phyloP scores from a whole-genome alignment of 2,113 vertebrate species.

The Sylvilagus bachmani region DNA sequence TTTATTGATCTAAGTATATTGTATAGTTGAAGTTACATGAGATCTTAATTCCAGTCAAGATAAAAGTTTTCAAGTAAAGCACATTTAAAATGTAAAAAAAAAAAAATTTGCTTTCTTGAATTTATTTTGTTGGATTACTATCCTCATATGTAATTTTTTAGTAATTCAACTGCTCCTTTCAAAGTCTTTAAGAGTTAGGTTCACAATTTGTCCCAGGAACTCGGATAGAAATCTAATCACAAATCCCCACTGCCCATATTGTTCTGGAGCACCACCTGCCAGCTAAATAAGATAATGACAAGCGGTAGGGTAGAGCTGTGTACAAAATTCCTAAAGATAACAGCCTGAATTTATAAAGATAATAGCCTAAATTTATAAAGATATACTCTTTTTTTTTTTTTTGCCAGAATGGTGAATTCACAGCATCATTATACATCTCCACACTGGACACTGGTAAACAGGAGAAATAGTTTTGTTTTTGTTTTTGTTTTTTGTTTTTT shows the following conservation, averaged over 20 bases:
- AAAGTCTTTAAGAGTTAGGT: not conserved
- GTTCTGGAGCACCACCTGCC: conserved; percentile 64
- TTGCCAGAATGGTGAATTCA: not conserved
- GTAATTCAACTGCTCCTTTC: not conserved
- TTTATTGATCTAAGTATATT: conserved; percentile 32
- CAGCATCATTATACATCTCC: not conserved
- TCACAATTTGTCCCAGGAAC: not conserved
- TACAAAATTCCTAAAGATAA: not conserved
- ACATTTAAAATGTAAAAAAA: conserved; percentile 48
- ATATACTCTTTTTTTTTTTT: not conserved
- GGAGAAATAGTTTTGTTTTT: not conserved
- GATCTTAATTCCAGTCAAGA: not conserved
- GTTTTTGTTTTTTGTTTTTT: not conserved
- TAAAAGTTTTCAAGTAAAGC: not conserved
- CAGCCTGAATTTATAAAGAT: not conserved
- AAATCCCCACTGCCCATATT: not conserved
- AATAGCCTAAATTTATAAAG: not conserved
- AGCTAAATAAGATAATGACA: conserved; percentile 56
- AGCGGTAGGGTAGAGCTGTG: not conserved
- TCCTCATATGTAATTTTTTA: conserved; percentile 11
- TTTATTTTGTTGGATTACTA: not conserved
- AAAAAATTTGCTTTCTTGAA: not conserved
- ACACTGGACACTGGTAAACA: not conserved
- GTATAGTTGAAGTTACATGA: not conserved
- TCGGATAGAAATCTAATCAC: conserved; percentile 42